These are phyloP conservation scores for Megaustenia siamemsis DNA, from an alignment of 2,888 invertebrate species.

Conservation along the genomic window DNA sequence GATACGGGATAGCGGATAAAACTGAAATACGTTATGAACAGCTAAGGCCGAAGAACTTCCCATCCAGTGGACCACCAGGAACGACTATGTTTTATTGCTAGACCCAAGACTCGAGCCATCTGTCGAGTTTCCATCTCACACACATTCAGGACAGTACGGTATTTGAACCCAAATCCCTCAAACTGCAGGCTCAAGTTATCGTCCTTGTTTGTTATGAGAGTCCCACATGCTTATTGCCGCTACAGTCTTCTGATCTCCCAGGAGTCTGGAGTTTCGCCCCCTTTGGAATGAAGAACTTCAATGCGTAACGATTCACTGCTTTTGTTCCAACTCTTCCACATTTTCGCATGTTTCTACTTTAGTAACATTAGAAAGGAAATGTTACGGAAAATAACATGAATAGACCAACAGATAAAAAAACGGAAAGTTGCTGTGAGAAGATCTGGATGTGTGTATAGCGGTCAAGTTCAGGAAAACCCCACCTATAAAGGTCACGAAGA, in stretches of 20 bases:
- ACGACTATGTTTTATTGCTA: not conserved
- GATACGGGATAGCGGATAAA: too few relatives aligned
- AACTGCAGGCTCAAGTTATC: slow-evolving; percentile 10
- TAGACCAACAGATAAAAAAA: not conserved
- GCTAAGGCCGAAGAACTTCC: not conserved
- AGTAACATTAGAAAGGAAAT: not conserved
- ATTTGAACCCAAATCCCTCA: slow-evolving; percentile 41
- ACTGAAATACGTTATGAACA: too few relatives aligned
- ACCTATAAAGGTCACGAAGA: not conserved
- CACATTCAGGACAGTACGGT: slow-evolving; percentile 9
- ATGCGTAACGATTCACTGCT: not conserved
- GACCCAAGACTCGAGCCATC: slow-evolving; percentile 24
- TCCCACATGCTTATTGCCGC: slow-evolving; percentile 24
- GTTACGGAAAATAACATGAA: not conserved
- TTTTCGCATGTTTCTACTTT: not conserved
- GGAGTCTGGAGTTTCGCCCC: not conserved
- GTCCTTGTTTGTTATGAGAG: slow-evolving; percentile 35
- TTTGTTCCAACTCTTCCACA: not conserved
- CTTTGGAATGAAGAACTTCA: slow-evolving; percentile 25
- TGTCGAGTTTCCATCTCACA: slow-evolving; percentile 10
- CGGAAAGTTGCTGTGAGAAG: not conserved
- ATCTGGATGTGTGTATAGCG: not conserved
- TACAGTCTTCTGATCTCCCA: not conserved
- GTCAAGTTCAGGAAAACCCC: not conserved
- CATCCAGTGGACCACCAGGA: slow-evolving; percentile 23